Percentiles rank a stretch among this genome's conserved stretches.
Evolutionary conservation across 2,113 vertebrate species (phyloP).

Genomic region (Vicugna pacos): DNA sequence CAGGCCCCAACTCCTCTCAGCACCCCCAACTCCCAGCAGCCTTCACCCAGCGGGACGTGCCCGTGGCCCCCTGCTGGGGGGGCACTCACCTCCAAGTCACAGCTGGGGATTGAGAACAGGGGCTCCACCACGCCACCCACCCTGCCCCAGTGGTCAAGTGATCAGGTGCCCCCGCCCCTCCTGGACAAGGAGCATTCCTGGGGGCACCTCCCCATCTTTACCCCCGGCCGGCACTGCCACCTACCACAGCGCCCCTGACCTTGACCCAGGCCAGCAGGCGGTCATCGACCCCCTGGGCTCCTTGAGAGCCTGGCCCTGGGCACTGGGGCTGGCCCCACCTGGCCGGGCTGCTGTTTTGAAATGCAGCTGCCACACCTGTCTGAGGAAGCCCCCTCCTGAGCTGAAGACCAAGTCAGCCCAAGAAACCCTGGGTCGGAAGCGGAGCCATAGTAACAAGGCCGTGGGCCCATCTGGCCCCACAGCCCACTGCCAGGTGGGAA

Average conservation of each 20-base stretch:
- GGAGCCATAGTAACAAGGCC: background rate
- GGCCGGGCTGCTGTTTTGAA: background rate
- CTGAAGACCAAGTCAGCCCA: background rate
- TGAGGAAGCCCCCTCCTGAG: background rate
- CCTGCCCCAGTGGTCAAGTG: background rate
- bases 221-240: background rate
- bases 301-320: background rate
- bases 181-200: background rate
- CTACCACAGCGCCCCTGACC: background rate
- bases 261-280: background rate
- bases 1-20: background rate
- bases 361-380: background rate
- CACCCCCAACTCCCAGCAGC: constrained; percentile 89
- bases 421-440: accelerated
- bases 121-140: background rate
- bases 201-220: background rate
- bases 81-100: too few species aligned
- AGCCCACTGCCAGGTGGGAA: background rate
- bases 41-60: background rate
- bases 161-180: accelerated
- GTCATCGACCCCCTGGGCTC: background rate
- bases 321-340: background rate
- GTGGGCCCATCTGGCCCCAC: background rate
- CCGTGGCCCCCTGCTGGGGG: background rate
- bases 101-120: background rate